Evolutionary conservation across 2,888 invertebrate genomes (phyloP).

Genomic region (Kryphioiulus occultus): DNA sequence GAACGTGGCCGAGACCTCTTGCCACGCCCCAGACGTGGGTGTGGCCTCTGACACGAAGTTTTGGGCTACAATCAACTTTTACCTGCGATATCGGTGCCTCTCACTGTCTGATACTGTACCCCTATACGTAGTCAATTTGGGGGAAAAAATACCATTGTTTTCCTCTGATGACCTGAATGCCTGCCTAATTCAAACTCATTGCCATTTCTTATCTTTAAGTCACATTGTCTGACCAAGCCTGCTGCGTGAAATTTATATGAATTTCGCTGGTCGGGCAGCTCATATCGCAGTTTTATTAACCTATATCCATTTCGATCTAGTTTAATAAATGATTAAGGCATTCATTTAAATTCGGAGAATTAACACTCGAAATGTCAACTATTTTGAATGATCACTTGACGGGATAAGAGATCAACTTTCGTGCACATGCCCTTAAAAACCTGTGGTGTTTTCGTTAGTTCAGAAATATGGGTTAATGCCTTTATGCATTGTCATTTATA

Average conservation of each 20-base stretch:
- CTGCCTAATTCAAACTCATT: slow-evolving; percentile 25
- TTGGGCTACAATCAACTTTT: slow-evolving; percentile 18
- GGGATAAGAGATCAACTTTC: neutral
- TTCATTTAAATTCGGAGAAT: neutral
- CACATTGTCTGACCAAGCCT: slow-evolving; percentile 29
- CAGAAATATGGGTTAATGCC: neutral
- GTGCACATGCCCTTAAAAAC: neutral
- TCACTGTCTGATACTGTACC: slow-evolving; percentile 27
- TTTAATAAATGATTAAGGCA: neutral
- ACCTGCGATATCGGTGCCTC: slow-evolving; percentile 43
- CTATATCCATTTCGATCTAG: slow-evolving; percentile 3
- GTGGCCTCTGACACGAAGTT: slow-evolving; percentile 43
- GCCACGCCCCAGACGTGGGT: slow-evolving; percentile 44
- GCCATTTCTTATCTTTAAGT: slow-evolving; percentile 38
- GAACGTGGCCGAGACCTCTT: slow-evolving; percentile 47
- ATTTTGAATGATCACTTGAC: neutral
- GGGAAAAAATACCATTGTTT: slow-evolving; percentile 34
- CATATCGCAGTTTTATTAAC: neutral
- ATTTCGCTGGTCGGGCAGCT: neutral
- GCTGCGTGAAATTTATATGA: slow-evolving; percentile 25
- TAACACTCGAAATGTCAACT: neutral
- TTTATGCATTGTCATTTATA: neutral
- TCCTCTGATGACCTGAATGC: slow-evolving; percentile 40
- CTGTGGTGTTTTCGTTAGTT: too few species aligned
- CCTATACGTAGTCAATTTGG: neutral